These are phyloP conservation scores for Phoxinus phoxinus DNA, from an alignment of 2,113 vertebrate genomes.

Conservation along the genomic window DNA sequence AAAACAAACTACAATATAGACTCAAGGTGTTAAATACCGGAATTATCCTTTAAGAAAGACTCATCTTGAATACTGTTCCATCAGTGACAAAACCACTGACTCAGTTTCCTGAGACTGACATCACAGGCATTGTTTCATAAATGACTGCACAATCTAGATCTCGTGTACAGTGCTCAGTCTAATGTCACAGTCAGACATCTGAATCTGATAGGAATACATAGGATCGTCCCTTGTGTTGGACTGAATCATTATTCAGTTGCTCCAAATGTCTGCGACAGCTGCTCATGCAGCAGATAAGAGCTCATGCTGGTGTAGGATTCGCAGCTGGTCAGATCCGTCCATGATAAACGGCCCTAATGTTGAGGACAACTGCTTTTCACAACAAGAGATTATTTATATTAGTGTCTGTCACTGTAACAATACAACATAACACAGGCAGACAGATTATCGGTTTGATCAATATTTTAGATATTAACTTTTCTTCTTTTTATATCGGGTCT, in stretches of 20 bases:
- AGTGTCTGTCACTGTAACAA: not conserved
- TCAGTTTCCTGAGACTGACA: constrained; percentile 32
- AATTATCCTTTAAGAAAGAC: not conserved
- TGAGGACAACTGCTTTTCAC: constrained; percentile 15
- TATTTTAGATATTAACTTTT: not conserved
- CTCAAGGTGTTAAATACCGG: no score
- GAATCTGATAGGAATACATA: not conserved
- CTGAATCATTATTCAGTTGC: constrained; percentile 17
- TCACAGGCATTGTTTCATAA: constrained; percentile 6
- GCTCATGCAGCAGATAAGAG: constrained; percentile 1
- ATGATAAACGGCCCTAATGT: constrained; percentile 21
- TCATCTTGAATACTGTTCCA: not conserved
- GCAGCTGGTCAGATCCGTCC: constrained; percentile 36
- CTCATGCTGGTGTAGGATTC: constrained; percentile 19
- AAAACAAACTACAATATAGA: no score
- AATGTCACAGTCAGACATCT: not conserved
- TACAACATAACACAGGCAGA: not conserved
- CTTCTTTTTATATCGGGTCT: no score
- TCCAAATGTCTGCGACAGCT: constrained; percentile 44
- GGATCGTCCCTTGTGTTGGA: not conserved
- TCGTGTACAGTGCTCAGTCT: not conserved
- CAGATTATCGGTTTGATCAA: not conserved
- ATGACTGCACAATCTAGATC: not conserved
- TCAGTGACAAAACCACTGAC: constrained; percentile 7
- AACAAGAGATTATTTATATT: constrained; percentile 3